phyloP scores from a whole-genome alignment of 1,140 invertebrate genomes.

The Adelges cooleyi region DNA sequence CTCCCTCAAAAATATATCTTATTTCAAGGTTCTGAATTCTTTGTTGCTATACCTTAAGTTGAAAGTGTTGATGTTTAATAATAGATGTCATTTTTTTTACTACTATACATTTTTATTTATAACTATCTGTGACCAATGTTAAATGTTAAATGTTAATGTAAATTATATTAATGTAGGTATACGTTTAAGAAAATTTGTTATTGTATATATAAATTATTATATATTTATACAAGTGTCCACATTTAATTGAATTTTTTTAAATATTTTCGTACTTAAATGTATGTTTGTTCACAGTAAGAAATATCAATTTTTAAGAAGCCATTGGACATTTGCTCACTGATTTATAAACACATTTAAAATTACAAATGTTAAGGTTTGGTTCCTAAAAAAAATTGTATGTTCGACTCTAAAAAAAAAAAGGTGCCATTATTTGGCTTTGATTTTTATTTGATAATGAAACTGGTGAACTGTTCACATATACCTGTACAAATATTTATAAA shows the following conservation, averaged over 20 bases:
- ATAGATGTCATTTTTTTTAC: not conserved
- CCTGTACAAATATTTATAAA: too few species aligned
- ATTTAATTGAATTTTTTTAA: not conserved
- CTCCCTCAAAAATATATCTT: not conserved
- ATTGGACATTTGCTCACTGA: too few species aligned
- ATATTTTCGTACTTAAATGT: too few species aligned
- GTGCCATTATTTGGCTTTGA: too few species aligned
- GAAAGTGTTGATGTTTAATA: not conserved
- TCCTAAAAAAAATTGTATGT: too few species aligned
- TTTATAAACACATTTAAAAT: too few species aligned
- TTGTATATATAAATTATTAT: constrained; percentile 17
- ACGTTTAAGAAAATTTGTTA: not conserved
- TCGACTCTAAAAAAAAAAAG: too few species aligned
- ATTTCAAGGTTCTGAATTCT: not conserved
- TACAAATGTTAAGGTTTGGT: too few species aligned
- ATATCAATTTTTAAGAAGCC: too few species aligned
- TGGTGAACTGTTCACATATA: too few species aligned
- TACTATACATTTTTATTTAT: constrained; percentile 11
- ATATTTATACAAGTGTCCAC: not conserved
- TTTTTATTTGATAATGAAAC: too few species aligned
- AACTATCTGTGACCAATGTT: constrained; percentile 17
- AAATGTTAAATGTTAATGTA: constrained; percentile 7
- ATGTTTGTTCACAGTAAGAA: too few species aligned
- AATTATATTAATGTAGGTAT: constrained; percentile 17
- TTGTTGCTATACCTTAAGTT: not conserved